Conservation (phyloP, 2,113 vertebrate genomes). For the Chloroceryle aenea region DNA sequence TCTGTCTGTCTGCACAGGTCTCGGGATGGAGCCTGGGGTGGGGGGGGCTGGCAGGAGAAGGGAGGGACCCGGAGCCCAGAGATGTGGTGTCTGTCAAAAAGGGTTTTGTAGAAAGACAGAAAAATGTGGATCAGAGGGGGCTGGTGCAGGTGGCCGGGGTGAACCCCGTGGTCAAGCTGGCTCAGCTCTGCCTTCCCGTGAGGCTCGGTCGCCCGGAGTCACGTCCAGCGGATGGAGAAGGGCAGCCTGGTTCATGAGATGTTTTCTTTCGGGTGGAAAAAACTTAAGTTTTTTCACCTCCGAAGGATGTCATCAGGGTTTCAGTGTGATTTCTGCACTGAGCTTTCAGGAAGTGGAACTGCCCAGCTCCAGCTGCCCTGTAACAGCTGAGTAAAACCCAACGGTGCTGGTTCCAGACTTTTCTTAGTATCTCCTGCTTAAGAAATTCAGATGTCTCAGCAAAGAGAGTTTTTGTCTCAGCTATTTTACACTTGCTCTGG, state of each 20-base stretch:
- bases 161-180: not conserved
- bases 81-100: not conserved
- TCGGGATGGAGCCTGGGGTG: not conserved
- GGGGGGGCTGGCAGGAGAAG: not conserved
- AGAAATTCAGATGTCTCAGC: not conserved
- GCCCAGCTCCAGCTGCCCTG: not conserved
- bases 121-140: not conserved
- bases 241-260: too few relatives aligned
- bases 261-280: not conserved
- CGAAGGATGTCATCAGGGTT: fast-evolving
- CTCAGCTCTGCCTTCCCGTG: fast-evolving
- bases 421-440: not conserved
- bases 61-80: not conserved
- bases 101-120: not conserved
- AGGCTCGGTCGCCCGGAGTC: not conserved
- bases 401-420: not conserved
- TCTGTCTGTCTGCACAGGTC: not conserved
- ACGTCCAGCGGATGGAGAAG: fast-evolving
- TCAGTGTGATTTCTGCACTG: fast-evolving
- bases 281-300: not conserved
- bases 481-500: not conserved
- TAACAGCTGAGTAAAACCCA: too few relatives aligned
- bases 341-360: not conserved
- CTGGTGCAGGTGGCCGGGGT: too few relatives aligned
- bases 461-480: not conserved